A percentile compares a stretch with the other conserved stretches of the same genome.
phyloP scores from a whole-genome alignment of 2,797 vertebrate genomes.

The Craterocephalus amniculus region DNA sequence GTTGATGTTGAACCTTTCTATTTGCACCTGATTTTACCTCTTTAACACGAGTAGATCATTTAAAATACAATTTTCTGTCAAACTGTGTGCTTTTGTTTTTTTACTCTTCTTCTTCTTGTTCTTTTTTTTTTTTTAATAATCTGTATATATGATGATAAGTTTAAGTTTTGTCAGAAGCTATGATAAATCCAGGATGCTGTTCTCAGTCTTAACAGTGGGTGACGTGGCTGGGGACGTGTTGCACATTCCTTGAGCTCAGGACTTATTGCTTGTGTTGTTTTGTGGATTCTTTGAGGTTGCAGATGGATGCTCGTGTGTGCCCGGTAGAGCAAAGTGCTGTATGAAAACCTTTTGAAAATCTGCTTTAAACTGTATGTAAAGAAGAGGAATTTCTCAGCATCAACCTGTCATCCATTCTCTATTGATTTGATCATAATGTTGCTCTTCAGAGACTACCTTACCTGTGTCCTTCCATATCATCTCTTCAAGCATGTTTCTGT shows the following conservation, averaged over 20 bases:
- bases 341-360: slow-evolving; percentile 51
- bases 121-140: slow-evolving; percentile 25
- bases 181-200: slow-evolving; percentile 76
- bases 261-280: slow-evolving; percentile 72
- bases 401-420: slow-evolving; percentile 36
- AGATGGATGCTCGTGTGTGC: slow-evolving; percentile 45
- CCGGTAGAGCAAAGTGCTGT: slow-evolving; percentile 38
- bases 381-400: slow-evolving; percentile 37
- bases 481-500: slow-evolving; percentile 67
- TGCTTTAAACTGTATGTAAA: slow-evolving; percentile 50
- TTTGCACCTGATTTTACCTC: slow-evolving; percentile 75
- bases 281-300: slow-evolving; percentile 64
- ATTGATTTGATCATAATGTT: slow-evolving; percentile 42
- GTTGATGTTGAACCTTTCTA: slow-evolving; percentile 58
- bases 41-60: slow-evolving; percentile 51
- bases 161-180: slow-evolving; percentile 71
- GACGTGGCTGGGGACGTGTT: slow-evolving; percentile 74
- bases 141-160: slow-evolving; percentile 68
- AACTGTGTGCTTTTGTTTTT: slow-evolving; percentile 55
- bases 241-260: slow-evolving; percentile 85
- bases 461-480: slow-evolving; percentile 46
- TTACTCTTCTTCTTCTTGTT: neutral
- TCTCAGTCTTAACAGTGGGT: slow-evolving; percentile 66
- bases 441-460: slow-evolving; percentile 45
- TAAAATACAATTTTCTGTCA: slow-evolving; percentile 19